phyloP scores from a whole-genome alignment of 2,113 vertebrate species.

The Poeciliopsis occidentalis region DNA sequence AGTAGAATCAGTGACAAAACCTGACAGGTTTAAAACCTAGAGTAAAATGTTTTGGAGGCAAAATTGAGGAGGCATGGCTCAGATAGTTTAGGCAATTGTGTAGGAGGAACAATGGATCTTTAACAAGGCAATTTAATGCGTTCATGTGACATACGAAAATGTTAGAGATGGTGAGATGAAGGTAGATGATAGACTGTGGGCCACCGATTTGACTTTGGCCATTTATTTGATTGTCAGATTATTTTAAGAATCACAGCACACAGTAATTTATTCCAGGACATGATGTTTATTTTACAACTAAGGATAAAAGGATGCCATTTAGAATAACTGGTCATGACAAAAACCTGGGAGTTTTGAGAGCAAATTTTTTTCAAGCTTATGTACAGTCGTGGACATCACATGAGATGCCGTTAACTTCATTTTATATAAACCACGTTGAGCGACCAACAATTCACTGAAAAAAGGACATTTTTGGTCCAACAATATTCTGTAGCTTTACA shows the following conservation, averaged over 20 bases:
- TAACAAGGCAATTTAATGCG: not conserved
- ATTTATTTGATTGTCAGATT: not conserved
- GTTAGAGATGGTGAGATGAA: not conserved
- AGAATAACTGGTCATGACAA: conserved; percentile 90
- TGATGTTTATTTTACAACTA: conserved; percentile 84
- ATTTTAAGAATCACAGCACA: conserved; percentile 28
- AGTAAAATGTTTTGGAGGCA: not conserved
- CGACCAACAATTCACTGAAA: conserved; percentile 92
- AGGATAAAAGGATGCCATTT: conserved; percentile 81
- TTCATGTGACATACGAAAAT: not conserved
- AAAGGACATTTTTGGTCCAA: conserved; percentile 85
- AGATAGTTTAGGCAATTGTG: not conserved
- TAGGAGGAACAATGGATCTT: not conserved
- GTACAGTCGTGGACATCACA: conserved; percentile 89
- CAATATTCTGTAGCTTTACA: conserved; percentile 82
- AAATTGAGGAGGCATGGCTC: not conserved
- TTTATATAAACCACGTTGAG: conserved; percentile 93
- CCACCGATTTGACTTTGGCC: too few relatives aligned
- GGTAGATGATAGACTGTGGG: not conserved
- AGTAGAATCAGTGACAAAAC: not conserved
- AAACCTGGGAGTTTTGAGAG: conserved; percentile 91
- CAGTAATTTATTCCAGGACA: conserved; percentile 61
- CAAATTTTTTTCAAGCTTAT: conserved; percentile 64
- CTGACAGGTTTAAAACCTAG: not conserved
- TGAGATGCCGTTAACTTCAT: conserved; percentile 88